Conservation (phyloP, 2,797 vertebrate species). For the Dendrocincla fuliginosa region DNA sequence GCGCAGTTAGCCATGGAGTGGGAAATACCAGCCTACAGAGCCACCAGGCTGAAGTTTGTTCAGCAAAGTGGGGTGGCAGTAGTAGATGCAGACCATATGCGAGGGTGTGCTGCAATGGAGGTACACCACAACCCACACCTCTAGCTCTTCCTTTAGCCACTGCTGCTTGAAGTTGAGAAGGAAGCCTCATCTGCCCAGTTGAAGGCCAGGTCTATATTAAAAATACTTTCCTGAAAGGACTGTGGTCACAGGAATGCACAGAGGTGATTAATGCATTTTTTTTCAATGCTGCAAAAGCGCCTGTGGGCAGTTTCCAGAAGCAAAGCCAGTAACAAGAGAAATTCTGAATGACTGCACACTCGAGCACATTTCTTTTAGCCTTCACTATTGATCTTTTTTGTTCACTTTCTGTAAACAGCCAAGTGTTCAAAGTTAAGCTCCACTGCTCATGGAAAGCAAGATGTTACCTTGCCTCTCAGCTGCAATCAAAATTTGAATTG, state of each 20-base stretch:
- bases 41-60: background rate
- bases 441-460: constrained; percentile 2
- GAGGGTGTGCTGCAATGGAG: background rate
- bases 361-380: background rate
- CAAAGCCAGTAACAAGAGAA: background rate
- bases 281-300: background rate
- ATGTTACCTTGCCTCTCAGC: background rate
- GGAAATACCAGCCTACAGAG: background rate
- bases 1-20: background rate
- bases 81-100: accelerated
- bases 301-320: background rate
- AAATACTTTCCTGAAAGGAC: background rate
- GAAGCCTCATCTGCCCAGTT: background rate
- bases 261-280: background rate
- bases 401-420: background rate
- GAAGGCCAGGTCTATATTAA: background rate
- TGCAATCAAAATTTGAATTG: constrained; percentile 46
- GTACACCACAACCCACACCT: accelerated
- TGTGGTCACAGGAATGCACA: background rate
- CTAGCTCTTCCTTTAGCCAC: background rate
- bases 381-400: background rate
- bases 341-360: background rate
- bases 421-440: constrained; percentile 29
- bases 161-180: background rate
- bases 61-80: background rate